phyloP scores from a whole-genome alignment of 2,797 vertebrate species.

The Liasis olivaceus region DNA sequence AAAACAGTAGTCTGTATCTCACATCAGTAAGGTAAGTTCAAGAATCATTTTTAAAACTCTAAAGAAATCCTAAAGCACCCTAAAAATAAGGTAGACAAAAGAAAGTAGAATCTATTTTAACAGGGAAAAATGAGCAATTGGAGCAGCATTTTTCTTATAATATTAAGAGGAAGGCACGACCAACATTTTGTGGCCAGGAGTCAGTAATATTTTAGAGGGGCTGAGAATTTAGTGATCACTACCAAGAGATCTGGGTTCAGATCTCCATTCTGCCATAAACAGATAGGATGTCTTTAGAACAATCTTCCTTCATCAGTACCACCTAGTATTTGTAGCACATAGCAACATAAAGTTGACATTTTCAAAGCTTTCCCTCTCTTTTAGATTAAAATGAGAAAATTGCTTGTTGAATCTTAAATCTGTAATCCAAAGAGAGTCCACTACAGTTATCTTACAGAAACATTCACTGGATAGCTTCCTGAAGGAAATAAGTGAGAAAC shows the following conservation, averaged over 20 bases:
- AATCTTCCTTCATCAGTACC: not conserved
- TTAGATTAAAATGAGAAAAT: not conserved
- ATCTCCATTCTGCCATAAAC: not conserved
- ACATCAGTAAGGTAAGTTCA: not conserved
- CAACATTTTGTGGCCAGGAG: not conserved
- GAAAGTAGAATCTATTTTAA: not conserved
- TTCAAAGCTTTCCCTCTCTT: not conserved
- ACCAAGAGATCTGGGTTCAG: not conserved
- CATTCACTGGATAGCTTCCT: not conserved
- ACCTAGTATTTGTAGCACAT: not conserved
- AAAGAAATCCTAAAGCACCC: not conserved
- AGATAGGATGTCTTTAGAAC: not conserved
- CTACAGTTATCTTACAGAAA: not conserved
- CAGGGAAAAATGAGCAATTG: not conserved
- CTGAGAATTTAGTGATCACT: not conserved
- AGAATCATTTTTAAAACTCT: not conserved
- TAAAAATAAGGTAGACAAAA: not conserved
- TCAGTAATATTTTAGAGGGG: not conserved
- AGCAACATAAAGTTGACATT: not conserved
- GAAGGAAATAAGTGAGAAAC: not conserved
- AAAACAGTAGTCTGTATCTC: not conserved
- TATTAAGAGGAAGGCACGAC: not conserved
- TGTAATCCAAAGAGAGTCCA: not conserved
- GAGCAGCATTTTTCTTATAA: not conserved
- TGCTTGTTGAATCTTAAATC: not conserved